phyloP scores from a whole-genome alignment of 2,797 vertebrate species.

The Danio jaintianensis region DNA sequence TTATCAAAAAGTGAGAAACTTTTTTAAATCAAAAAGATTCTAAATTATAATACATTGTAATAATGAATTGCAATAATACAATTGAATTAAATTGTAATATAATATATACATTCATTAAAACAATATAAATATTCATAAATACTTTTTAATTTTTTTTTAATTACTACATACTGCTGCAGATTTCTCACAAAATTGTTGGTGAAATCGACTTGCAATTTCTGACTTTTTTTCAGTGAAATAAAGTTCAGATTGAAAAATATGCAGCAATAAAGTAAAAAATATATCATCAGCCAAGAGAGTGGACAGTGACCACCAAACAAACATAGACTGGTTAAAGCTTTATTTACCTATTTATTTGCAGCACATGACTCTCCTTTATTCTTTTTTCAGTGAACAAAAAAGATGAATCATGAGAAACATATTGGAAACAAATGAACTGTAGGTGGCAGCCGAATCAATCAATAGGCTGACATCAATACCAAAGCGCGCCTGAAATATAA shows the following conservation, averaged over 20 bases:
- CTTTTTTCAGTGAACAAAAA: conserved; percentile 2
- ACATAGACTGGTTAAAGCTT: neutral
- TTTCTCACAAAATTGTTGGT: too few relatives aligned
- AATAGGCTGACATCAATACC: conserved; percentile 14
- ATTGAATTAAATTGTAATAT: too few relatives aligned
- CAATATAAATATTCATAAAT: too few relatives aligned
- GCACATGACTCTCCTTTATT: neutral
- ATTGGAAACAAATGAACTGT: conserved; percentile 15
- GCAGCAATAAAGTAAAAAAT: neutral
- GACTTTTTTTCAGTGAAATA: too few relatives aligned
- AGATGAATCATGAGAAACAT: conserved; percentile 2
- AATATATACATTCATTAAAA: too few relatives aligned
- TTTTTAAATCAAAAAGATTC: too few relatives aligned
- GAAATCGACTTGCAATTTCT: too few relatives aligned
- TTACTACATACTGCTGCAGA: too few relatives aligned
- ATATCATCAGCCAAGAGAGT: neutral
- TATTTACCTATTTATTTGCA: neutral
- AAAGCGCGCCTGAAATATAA: neutral
- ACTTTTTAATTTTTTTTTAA: too few relatives aligned
- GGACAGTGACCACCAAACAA: neutral
- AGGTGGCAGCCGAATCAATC: conserved; percentile 26
- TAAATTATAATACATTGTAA: too few relatives aligned
- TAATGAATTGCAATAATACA: too few relatives aligned
- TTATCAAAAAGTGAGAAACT: too few relatives aligned
- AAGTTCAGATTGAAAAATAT: neutral